phyloP scores from a whole-genome alignment of 2,888 invertebrate species.

The Drosophila algonquin region DNA sequence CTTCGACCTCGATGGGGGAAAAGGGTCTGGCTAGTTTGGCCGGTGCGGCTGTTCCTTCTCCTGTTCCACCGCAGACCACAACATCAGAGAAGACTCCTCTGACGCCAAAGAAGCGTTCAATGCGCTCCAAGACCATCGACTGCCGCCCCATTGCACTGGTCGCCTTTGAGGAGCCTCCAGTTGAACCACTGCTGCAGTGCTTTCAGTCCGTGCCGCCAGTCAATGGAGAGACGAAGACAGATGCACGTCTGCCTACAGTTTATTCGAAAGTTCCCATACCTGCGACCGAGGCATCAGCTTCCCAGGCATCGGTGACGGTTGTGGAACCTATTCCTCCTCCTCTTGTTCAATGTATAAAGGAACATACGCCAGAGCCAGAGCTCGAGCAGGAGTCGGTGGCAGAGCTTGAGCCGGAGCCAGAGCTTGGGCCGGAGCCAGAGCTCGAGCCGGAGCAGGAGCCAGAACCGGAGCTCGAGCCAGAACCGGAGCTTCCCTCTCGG shows the following conservation, averaged over 20 bases:
- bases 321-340: not conserved
- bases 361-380: not conserved
- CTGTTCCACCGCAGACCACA: constrained; percentile 5
- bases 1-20: not conserved
- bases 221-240: constrained; percentile 13
- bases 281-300: too few relatives aligned
- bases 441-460: not conserved
- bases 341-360: not conserved
- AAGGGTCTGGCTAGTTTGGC: not conserved
- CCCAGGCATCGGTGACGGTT: not conserved
- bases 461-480: not conserved
- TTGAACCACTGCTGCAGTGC: not conserved
- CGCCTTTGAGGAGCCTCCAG: constrained; percentile 12
- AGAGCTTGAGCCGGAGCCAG: not conserved
- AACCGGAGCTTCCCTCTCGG: not conserved
- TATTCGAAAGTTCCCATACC: not conserved
- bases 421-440: not conserved
- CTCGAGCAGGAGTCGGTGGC: not conserved
- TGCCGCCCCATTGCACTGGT: constrained; percentile 56
- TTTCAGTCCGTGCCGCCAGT: constrained; percentile 1
- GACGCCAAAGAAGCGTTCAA: constrained; percentile 71
- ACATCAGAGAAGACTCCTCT: constrained; percentile 38
- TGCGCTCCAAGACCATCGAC: constrained; percentile 80
- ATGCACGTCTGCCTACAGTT: not conserved
- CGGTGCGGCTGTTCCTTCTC: not conserved